Conservation (phyloP, 2,797 vertebrate species). For the Adelosebastes latens region DNA sequence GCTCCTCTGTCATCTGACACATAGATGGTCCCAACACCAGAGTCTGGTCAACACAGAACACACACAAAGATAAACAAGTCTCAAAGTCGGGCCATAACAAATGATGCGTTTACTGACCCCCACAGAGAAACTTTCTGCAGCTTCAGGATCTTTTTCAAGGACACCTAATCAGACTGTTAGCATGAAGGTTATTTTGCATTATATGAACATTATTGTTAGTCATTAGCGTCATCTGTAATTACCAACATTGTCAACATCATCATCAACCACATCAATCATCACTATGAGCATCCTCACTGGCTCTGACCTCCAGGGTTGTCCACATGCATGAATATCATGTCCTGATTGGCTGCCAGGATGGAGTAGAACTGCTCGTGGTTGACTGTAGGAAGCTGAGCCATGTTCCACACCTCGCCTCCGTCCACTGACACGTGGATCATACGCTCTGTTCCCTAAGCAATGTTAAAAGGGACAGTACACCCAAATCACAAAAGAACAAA, state of each 20-base stretch:
- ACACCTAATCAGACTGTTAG: neutral
- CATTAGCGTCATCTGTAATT: neutral
- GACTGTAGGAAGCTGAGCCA: slow-evolving; percentile 94
- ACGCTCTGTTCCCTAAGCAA: slow-evolving; percentile 81
- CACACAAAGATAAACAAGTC: neutral
- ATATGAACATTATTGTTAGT: neutral
- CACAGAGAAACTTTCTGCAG: neutral
- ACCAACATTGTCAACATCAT: neutral
- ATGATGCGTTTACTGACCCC: neutral
- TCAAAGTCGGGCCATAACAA: neutral
- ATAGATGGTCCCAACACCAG: slow-evolving; percentile 91
- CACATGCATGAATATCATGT: slow-evolving; percentile 97
- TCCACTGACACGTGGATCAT: slow-evolving; percentile 92
- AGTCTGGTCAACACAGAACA: slow-evolving; percentile 79
- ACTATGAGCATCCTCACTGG: neutral
- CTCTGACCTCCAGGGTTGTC: slow-evolving; percentile 91
- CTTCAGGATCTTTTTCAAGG: neutral
- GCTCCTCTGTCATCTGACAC: slow-evolving; percentile 92
- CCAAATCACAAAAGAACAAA: neutral
- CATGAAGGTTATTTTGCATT: neutral
- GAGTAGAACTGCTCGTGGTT: slow-evolving; percentile 95
- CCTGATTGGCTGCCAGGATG: slow-evolving; percentile 90
- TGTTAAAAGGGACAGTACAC: neutral
- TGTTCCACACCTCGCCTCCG: slow-evolving; percentile 91
- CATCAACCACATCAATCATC: neutral